Evolutionary conservation across 2,888 invertebrate genomes (phyloP), one percentile per base, ranked within the genome.

Genomic region (Melipona beecheii): DNA sequence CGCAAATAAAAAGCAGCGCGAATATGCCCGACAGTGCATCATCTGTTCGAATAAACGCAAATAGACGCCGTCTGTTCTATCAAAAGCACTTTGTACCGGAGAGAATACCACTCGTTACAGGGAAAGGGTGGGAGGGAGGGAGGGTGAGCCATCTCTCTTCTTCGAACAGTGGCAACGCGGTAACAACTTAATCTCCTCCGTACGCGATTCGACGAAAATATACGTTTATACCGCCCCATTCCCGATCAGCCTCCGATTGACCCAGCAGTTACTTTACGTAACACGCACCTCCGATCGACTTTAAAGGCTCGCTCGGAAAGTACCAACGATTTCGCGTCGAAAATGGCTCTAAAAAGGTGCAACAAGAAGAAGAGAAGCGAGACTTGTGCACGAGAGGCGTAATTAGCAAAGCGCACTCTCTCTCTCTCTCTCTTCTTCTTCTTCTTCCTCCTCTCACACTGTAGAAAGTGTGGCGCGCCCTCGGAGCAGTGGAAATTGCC

Each of bases 401-500:
- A 82, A 82, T 82, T 82, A 82, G 66, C 82, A 52, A 43, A 49
- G 19, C 15, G 21, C n/a, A 2, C 56, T 56, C 31, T 43, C 36
- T 36, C 36, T 36, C 36, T 36, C 6, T 6, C 6, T 21, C 21
- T 21, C 54, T 54, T 6, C 4, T 6, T 21, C 21, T 21, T 19
- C 6, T 21, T 54, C 54, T 56, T 9, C 21, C n/a, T 9, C 21
- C 2, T 43, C 49, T 49, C 49, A 5, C 52, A n/a, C 27, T 49
- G 62, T 66, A 66, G 80, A 75, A 75, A 80, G 81, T 52, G 79
- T 75, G 75, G 70, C 65, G 70, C 65, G 52, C 75, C 56, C 75
- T 68, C 70, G 70, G 64, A 79, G 70, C 70, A 31, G 72, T 68
- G 73, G 75, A 71, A 79, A 83, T 83, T 83, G 84, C 65, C 76